Evolutionary conservation across 2,113 vertebrate genomes (phyloP).

Genomic region (Calyptommatus sinebrachiatus): DNA sequence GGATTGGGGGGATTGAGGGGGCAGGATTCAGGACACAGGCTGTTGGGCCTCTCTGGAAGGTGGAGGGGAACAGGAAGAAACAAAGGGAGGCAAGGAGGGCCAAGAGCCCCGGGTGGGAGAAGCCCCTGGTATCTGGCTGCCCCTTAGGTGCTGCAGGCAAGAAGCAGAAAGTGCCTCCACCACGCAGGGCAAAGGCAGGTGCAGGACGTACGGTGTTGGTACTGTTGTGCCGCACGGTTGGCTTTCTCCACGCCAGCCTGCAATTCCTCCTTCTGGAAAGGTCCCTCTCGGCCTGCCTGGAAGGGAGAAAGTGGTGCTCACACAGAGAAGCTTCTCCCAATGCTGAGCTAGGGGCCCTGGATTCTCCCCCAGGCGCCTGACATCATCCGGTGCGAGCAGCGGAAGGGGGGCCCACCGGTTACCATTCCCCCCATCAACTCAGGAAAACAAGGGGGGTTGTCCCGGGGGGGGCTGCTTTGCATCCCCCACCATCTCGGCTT

Average conservation of each 20-base stretch:
- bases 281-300: constrained; percentile 75
- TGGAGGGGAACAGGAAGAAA: neutral
- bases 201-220: constrained; percentile 78
- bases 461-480: no score
- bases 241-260: constrained; percentile 85
- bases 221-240: constrained; percentile 80
- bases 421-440: no score
- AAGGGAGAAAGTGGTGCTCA: neutral
- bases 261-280: constrained; percentile 88
- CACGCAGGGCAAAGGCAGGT: neutral
- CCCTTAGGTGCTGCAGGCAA: neutral
- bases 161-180: neutral
- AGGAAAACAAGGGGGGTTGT: no score
- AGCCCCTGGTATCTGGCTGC: no score
- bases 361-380: no score
- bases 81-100: no score
- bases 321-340: neutral
- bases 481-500: no score
- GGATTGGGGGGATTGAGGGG: no score
- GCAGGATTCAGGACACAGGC: no score
- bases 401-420: no score
- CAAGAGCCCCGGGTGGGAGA: neutral
- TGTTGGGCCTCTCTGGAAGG: neutral
- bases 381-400: no score
- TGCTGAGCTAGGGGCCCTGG: no score